Conservation (phyloP, 2,797 vertebrate genomes). For the Tinamus major region DNA sequence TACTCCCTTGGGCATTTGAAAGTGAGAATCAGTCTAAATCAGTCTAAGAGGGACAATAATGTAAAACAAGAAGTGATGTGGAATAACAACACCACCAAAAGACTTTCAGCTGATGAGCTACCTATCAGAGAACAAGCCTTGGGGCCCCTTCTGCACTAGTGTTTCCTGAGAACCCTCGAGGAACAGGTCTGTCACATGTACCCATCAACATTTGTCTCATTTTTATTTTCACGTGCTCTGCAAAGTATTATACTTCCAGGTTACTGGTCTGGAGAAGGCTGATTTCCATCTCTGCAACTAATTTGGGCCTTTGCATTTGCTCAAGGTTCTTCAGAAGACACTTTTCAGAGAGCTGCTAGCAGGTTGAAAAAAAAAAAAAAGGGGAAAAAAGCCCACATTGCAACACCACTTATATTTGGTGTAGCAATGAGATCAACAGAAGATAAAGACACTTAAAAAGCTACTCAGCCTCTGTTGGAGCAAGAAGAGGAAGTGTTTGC, state of each 20-base stretch:
- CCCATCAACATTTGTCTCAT: neutral
- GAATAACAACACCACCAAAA: neutral
- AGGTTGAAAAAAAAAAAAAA: neutral
- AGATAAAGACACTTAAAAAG: slow-evolving; percentile 18
- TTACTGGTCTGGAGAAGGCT: neutral
- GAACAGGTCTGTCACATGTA: neutral
- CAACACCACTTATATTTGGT: neutral
- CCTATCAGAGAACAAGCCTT: neutral
- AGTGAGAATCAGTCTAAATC: neutral
- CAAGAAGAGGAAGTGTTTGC: slow-evolving; percentile 1
- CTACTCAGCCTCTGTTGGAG: neutral
- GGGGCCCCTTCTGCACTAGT: neutral
- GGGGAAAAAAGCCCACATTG: neutral
- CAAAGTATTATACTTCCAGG: neutral
- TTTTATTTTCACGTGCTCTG: neutral
- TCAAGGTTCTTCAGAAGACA: neutral
- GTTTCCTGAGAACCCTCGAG: neutral
- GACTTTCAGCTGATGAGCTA: neutral
- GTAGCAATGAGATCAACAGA: neutral
- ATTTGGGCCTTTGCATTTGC: neutral
- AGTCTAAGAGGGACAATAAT: neutral
- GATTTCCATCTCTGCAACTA: neutral
- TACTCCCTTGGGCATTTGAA: neutral
- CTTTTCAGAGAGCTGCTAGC: neutral
- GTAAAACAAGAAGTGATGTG: neutral